These are phyloP conservation scores for Stenotaenia linearis DNA, from an alignment of 2,888 invertebrate genomes.

Conservation along the genomic window DNA sequence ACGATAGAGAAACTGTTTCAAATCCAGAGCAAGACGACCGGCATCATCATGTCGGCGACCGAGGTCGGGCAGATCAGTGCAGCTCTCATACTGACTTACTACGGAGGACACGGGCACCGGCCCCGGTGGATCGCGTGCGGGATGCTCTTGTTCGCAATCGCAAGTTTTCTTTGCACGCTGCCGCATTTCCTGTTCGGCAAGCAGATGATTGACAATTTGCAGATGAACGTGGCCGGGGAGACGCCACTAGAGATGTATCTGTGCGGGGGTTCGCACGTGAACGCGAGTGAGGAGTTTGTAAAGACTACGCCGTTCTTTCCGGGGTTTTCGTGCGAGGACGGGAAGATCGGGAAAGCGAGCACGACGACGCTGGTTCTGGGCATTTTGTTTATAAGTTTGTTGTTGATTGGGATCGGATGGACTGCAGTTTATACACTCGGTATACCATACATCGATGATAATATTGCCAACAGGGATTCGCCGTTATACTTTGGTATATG, in stretches of 20 bases:
- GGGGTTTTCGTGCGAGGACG: constrained; percentile 31
- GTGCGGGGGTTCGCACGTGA: not conserved
- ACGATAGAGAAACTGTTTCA: constrained; percentile 88
- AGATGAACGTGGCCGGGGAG: constrained; percentile 32
- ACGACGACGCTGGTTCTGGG: constrained; percentile 60
- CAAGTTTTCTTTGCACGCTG: constrained; percentile 77
- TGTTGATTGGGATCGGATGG: constrained; percentile 86
- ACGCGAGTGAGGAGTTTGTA: not conserved
- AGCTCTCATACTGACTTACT: constrained; percentile 77
- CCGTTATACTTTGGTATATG: constrained; percentile 86
- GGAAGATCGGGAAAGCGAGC: constrained; percentile 30
- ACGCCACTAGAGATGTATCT: not conserved
- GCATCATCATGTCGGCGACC: constrained; percentile 80
- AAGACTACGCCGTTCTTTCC: not conserved
- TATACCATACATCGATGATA: constrained; percentile 89
- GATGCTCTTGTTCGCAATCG: constrained; percentile 79
- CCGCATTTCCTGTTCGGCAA: constrained; percentile 79
- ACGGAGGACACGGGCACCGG: constrained; percentile 84
- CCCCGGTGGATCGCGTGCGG: constrained; percentile 92
- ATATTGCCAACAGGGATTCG: constrained; percentile 84
- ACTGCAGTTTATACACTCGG: constrained; percentile 88
- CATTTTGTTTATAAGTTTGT: constrained; percentile 79
- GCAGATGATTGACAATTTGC: constrained; percentile 53
- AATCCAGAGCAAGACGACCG: constrained; percentile 85
- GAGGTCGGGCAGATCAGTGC: constrained; percentile 91